These are phyloP conservation scores for Harpia harpyja DNA, from an alignment of 2,797 vertebrate genomes.

Conservation along the genomic window DNA sequence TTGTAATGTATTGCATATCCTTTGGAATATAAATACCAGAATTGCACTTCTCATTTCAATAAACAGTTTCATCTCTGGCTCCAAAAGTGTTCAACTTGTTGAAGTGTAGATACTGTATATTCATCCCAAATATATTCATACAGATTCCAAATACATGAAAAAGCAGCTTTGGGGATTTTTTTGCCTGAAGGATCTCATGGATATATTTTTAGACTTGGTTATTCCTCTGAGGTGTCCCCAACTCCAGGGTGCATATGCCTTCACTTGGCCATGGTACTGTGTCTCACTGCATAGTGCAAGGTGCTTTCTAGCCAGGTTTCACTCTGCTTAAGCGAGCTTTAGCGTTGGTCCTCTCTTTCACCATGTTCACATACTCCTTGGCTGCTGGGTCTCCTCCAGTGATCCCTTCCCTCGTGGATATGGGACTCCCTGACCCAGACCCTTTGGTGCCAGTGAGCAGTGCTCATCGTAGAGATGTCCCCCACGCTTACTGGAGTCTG, in stretches of 20 bases:
- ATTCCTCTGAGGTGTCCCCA: not conserved
- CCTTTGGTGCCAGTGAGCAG: not conserved
- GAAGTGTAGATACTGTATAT: not conserved
- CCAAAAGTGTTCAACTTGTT: not conserved
- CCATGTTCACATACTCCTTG: not conserved
- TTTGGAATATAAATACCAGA: conserved; percentile 30
- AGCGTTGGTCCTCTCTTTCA: not conserved
- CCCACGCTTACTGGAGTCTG: not conserved
- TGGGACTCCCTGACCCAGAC: not conserved
- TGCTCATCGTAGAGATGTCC: not conserved
- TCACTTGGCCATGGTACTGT: not conserved
- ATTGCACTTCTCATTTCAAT: not conserved
- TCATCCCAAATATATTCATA: not conserved
- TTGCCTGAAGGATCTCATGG: not conserved
- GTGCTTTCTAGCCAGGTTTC: not conserved
- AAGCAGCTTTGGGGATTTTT: not conserved
- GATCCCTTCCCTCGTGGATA: not conserved
- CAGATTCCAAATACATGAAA: not conserved
- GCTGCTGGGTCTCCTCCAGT: not conserved
- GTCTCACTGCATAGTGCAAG: not conserved
- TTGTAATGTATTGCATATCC: not conserved
- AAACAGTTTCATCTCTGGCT: not conserved
- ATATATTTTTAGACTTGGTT: not conserved
- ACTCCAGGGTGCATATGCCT: not conserved
- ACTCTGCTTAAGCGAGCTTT: not conserved